Conservation (phyloP, 2,113 vertebrate genomes). For the Podarcis cretensis region DNA sequence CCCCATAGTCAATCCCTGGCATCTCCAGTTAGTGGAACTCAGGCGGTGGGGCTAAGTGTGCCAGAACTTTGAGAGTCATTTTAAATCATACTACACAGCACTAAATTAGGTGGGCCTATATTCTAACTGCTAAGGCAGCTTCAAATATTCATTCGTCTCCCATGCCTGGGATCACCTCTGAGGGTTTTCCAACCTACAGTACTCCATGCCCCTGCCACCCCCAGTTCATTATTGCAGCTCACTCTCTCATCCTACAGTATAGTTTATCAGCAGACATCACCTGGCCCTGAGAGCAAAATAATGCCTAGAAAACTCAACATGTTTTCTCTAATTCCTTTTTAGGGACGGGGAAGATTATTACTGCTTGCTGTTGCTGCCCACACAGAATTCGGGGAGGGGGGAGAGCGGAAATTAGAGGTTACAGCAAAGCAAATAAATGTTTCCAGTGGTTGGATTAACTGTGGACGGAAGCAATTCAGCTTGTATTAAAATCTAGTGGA, state of each 20-base stretch:
- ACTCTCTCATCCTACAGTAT: not conserved
- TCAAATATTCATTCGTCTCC: not conserved
- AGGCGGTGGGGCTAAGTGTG: too few relatives aligned
- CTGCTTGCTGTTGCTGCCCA: conserved; percentile 47
- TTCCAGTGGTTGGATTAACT: conserved; percentile 53
- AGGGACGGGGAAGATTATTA: conserved; percentile 48
- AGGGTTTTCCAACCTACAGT: not conserved
- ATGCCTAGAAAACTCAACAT: conserved; percentile 44
- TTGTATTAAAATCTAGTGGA: conserved; percentile 49
- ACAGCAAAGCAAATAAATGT: conserved; percentile 46
- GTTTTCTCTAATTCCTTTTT: conserved; percentile 47
- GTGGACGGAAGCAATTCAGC: conserved; percentile 64
- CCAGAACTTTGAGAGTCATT: not conserved
- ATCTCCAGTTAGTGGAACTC: too few relatives aligned
- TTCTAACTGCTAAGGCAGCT: not conserved
- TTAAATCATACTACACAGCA: not conserved
- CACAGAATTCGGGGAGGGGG: conserved; percentile 44
- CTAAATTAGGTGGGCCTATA: rapidly evolving
- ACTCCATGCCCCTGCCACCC: not conserved
- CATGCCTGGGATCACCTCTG: not conserved
- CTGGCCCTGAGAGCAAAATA: not conserved
- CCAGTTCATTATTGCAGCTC: not conserved
- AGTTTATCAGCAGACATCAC: not conserved
- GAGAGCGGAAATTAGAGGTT: conserved; percentile 54
- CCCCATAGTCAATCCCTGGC: too few relatives aligned